Evolutionary conservation across 2,888 invertebrate genomes (phyloP).

Genomic region (Cylindroiulus punctatus): DNA sequence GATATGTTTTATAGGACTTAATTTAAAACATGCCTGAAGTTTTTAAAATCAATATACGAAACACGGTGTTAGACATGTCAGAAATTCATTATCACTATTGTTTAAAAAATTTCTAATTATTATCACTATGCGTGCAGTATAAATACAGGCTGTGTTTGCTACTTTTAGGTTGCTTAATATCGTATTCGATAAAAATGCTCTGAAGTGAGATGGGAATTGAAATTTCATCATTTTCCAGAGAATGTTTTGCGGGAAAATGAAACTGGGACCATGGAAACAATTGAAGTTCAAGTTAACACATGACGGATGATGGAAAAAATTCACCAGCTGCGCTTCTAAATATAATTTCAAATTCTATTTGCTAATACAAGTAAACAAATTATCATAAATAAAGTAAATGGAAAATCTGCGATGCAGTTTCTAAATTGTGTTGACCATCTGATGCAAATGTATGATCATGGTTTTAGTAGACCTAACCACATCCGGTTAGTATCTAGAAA

Average conservation of each 20-base stretch:
- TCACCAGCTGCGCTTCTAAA: too few relatives aligned
- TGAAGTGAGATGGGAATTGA: too few relatives aligned
- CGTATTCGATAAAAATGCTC: neutral
- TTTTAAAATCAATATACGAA: neutral
- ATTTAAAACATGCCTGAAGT: neutral
- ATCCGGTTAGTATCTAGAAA: neutral
- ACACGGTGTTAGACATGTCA: neutral
- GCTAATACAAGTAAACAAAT: neutral
- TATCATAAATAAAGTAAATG: neutral
- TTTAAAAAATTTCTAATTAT: neutral
- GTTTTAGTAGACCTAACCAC: conserved; percentile 1
- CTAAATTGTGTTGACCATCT: neutral
- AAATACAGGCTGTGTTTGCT: neutral
- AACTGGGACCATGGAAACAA: too few relatives aligned
- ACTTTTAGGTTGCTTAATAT: neutral
- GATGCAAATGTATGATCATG: neutral
- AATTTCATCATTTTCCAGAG: too few relatives aligned
- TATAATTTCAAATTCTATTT: neutral
- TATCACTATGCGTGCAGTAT: conserved; percentile 17
- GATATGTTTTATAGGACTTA: neutral
- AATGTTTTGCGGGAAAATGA: too few relatives aligned
- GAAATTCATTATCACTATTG: neutral
- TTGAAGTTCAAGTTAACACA: too few relatives aligned
- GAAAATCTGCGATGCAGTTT: neutral
- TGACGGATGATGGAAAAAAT: neutral